These are phyloP conservation scores for Carlito syrichta DNA, from an alignment of 2,113 vertebrate genomes.

Conservation along the genomic window DNA sequence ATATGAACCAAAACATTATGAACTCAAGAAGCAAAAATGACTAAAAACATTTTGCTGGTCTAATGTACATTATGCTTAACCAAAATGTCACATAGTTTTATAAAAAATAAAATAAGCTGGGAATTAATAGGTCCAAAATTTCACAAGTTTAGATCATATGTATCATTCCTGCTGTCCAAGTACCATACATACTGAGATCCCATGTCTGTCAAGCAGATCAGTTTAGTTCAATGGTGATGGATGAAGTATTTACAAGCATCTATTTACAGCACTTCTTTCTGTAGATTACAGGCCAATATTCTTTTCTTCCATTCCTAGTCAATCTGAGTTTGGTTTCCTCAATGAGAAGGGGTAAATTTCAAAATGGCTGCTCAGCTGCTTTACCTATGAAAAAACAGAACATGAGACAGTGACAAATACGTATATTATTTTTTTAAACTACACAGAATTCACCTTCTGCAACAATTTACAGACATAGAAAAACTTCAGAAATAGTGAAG, in stretches of 20 bases:
- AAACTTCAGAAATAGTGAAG: conserved; percentile 2
- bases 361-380: conserved; percentile 95
- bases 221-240: conserved; percentile 85
- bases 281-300: conserved; percentile 87
- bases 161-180: conserved; percentile 63
- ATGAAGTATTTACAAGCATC: conserved; percentile 87
- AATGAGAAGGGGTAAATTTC: conserved; percentile 94
- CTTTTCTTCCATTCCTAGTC: conserved; percentile 92
- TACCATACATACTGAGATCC: conserved; percentile 40
- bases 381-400: conserved; percentile 83
- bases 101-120: conserved; percentile 15
- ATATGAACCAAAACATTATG: conserved; percentile 46
- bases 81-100: conserved; percentile 60
- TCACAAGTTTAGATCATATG: conserved; percentile 13
- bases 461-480: background rate
- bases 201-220: conserved; percentile 70
- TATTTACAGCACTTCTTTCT: conserved; percentile 90
- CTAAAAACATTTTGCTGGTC: conserved; percentile 86
- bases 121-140: conserved; percentile 44
- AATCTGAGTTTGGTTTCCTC: conserved; percentile 91
- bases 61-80: conserved; percentile 76
- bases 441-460: background rate
- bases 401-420: background rate
- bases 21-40: conserved; percentile 61
- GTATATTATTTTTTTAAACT: background rate